These are phyloP conservation scores for Callopanchax toddi DNA, from an alignment of 2,113 vertebrate species.

Conservation along the genomic window DNA sequence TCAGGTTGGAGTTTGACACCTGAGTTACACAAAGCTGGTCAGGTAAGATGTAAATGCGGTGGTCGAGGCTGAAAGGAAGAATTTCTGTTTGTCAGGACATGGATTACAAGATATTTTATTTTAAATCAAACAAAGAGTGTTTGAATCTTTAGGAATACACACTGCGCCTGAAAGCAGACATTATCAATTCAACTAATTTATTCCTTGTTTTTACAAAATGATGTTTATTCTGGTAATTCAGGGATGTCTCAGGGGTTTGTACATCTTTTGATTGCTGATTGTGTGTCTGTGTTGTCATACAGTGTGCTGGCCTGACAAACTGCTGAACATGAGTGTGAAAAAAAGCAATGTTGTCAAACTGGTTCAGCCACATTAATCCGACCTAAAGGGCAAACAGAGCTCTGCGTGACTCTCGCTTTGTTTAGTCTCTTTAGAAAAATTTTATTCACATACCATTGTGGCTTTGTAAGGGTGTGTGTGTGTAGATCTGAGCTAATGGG, in stretches of 20 bases:
- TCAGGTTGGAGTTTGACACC: slow-evolving; percentile 5
- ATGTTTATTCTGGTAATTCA: too few relatives aligned
- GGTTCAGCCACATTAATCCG: slow-evolving; percentile 36
- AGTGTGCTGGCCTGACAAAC: slow-evolving; percentile 8
- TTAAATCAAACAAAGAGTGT: too few relatives aligned
- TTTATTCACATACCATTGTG: background rate
- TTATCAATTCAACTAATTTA: too few relatives aligned
- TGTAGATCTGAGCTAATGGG: background rate
- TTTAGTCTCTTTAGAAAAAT: background rate
- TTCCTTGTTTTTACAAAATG: too few relatives aligned
- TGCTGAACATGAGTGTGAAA: background rate
- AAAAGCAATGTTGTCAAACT: slow-evolving; percentile 47
- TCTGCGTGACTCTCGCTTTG: background rate
- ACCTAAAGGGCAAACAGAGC: background rate
- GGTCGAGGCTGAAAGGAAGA: background rate
- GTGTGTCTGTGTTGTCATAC: too few relatives aligned
- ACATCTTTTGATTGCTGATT: too few relatives aligned
- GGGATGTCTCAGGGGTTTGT: too few relatives aligned
- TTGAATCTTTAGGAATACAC: too few relatives aligned
- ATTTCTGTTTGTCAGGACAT: too few relatives aligned
- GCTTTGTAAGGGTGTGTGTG: slow-evolving; percentile 4
- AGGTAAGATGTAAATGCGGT: slow-evolving; percentile 15
- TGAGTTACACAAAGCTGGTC: background rate
- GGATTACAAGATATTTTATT: too few relatives aligned
- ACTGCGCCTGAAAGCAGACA: too few relatives aligned